Percentiles rank a stretch among this genome's conserved stretches.
These are phyloP conservation scores for Coelopa frigida DNA, from an alignment of 1,140 invertebrate species.

Conservation along the genomic window DNA sequence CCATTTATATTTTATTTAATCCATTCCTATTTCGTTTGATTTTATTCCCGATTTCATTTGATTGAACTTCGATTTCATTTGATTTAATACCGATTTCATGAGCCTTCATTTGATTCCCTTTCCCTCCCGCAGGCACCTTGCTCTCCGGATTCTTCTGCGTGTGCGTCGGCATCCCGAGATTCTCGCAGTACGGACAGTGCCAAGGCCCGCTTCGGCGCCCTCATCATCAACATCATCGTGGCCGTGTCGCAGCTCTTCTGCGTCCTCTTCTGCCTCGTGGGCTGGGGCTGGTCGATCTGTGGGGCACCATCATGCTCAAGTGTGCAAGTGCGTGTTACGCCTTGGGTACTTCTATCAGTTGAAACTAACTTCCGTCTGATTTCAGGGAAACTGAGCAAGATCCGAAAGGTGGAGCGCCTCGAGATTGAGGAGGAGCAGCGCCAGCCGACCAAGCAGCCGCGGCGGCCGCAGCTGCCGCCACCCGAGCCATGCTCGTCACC, in stretches of 20 bases:
- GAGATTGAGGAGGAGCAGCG: constrained; percentile 41
- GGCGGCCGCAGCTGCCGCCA: constrained; percentile 13
- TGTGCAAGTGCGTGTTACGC: constrained; percentile 64
- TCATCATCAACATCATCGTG: constrained; percentile 77
- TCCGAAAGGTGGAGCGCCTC: constrained; percentile 40
- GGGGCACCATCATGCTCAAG: constrained; percentile 84
- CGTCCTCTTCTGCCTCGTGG: constrained; percentile 88
- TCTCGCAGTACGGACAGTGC: constrained; percentile 65
- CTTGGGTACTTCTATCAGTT: too few relatives aligned
- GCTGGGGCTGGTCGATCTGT: constrained; percentile 96
- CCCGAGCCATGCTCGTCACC: too few relatives aligned
- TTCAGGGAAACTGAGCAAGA: constrained; percentile 38
- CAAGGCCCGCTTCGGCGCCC: constrained; percentile 61
- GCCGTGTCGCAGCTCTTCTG: constrained; percentile 83
- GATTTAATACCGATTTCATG: too few relatives aligned
- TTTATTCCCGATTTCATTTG: too few relatives aligned
- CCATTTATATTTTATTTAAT: background rate
- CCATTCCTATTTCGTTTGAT: too few relatives aligned
- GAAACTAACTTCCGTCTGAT: too few relatives aligned
- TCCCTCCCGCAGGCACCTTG: constrained; percentile 66
- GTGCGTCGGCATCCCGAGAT: constrained; percentile 80
- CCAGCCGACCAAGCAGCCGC: constrained; percentile 30
- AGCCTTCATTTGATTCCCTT: background rate
- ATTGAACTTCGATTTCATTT: too few relatives aligned
- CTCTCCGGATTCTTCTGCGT: constrained; percentile 79